Base-by-base conservation (phyloP, 2,113 vertebrate genomes). In the Takifugu bimaculatus region DNA sequence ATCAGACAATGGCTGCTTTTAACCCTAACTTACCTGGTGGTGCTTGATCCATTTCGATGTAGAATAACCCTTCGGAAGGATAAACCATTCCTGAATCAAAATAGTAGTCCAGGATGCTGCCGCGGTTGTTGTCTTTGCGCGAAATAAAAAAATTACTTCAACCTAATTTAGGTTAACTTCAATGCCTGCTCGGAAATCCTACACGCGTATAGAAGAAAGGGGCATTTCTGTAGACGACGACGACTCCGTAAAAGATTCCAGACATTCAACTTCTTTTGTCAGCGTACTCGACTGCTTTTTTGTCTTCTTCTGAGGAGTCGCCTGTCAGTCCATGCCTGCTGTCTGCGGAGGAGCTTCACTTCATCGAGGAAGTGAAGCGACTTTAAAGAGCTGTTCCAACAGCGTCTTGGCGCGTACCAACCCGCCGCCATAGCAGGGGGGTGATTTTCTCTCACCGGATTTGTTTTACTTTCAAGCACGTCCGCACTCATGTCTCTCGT, bases 21-120 rank as follows among this genome's bases (percentile, higher is more conserved):
- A 81, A 78, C 79, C 77, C 72, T 79, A 63, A 80, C 70, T 85
- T 79, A 89, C 88, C 88, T 89, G 88, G 87, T 12, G 87, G 82
- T 59, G 81, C 77, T 86, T 88, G 86, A 77, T 89, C 88, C 88
- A 89, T 89, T 79, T 89, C 88, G 78, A 89, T 86, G 77, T 88
- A 89, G 74, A 89, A 89, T 86, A 88, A 72, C 26, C 84, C 84
- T 76, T 84, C 86, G 58, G 82, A 64, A 83, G 81, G 82, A 88
- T 84, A 83, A 85, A 88, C 80, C 86, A 89, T 89, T 87, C 82
- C 88, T 83, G 80, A 80, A 76, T 60, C 77, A 63, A 70, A 60
- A 57, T 26, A 78, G 79, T 77, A 80, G 60, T 87, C 86, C 86
- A 75, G 72, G 68, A 57, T 77, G 79, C 32, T 67, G 57, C 39